These are phyloP conservation scores for Cheilosia urbana DNA, from an alignment of 2,888 invertebrate species.

Conservation along the genomic window DNA sequence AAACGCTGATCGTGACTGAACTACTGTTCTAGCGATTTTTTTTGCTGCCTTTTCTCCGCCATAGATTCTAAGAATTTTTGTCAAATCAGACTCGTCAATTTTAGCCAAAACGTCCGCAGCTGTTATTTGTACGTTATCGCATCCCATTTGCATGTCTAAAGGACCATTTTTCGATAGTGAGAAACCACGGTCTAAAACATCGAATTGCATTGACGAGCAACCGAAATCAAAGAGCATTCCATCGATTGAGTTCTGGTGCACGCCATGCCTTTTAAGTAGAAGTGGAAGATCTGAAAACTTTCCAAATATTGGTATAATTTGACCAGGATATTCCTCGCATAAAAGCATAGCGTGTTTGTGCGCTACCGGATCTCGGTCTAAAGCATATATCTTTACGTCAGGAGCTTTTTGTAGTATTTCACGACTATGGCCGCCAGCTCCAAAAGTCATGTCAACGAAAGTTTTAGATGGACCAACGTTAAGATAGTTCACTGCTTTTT, in stretches of 20 bases:
- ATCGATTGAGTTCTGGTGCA: constrained; percentile 90
- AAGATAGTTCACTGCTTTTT: constrained; percentile 89
- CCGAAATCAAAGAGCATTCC: constrained; percentile 96
- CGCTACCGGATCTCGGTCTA: constrained; percentile 95
- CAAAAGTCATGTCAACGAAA: constrained; percentile 97
- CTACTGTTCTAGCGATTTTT: constrained; percentile 93
- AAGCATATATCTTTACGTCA: constrained; percentile 88
- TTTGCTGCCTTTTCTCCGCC: constrained; percentile 95
- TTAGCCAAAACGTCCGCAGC: constrained; percentile 94
- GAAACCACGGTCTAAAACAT: constrained; percentile 92
- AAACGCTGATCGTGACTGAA: constrained; percentile 91
- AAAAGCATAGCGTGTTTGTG: constrained; percentile 88
- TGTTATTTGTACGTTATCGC: constrained; percentile 89
- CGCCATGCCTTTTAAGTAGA: constrained; percentile 86
- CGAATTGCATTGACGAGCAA: constrained; percentile 97
- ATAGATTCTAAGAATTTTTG: constrained; percentile 93
- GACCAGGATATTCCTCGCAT: constrained; percentile 87
- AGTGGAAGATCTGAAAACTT: constrained; percentile 93
- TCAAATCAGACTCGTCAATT: constrained; percentile 91
- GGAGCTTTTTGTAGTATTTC: constrained; percentile 88
- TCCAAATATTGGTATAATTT: constrained; percentile 92
- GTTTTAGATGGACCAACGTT: constrained; percentile 87
- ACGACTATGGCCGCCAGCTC: constrained; percentile 95
- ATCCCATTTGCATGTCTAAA: constrained; percentile 96
- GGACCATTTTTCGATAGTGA: constrained; percentile 93